Conservation (phyloP, 2,113 vertebrate genomes). For the Mellivora capensis region DNA sequence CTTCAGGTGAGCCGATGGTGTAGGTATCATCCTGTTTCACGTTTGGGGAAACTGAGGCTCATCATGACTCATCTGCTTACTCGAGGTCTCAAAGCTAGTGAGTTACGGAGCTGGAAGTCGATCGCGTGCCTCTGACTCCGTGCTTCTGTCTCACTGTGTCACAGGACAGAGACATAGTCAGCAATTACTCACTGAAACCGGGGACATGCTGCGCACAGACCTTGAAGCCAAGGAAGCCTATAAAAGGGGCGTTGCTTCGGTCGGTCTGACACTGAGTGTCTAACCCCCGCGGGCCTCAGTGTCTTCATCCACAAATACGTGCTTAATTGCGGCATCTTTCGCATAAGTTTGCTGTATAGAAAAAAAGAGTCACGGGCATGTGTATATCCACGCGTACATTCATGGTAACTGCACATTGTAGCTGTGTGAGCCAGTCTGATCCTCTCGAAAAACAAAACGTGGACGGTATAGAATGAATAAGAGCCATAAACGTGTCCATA, state of each 20-base stretch:
- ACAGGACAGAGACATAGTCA: constrained; percentile 11
- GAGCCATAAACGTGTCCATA: neutral
- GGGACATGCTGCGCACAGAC: neutral
- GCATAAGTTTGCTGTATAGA: neutral
- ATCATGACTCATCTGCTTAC: neutral
- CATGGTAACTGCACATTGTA: neutral
- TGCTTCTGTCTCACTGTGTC: neutral
- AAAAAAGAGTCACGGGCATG: neutral
- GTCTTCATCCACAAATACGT: constrained; percentile 1
- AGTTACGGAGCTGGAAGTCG: neutral
- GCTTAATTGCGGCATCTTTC: neutral
- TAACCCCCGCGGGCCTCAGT: neutral
- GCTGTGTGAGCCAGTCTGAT: neutral
- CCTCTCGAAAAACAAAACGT: neutral
- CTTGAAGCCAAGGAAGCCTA: neutral
- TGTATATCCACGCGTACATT: neutral
- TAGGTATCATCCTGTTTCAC: neutral
- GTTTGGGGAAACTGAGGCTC: constrained; percentile 13
- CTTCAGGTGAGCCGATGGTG: neutral
- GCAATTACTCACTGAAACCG: constrained; percentile 43
- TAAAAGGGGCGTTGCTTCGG: neutral
- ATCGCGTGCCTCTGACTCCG: neutral
- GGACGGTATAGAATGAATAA: neutral
- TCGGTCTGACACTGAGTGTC: neutral
- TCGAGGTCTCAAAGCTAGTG: neutral